Evolutionary conservation across 2,888 invertebrate genomes (phyloP), one percentile per base, ranked within the genome.

Genomic region (Margaritifera margaritifera): DNA sequence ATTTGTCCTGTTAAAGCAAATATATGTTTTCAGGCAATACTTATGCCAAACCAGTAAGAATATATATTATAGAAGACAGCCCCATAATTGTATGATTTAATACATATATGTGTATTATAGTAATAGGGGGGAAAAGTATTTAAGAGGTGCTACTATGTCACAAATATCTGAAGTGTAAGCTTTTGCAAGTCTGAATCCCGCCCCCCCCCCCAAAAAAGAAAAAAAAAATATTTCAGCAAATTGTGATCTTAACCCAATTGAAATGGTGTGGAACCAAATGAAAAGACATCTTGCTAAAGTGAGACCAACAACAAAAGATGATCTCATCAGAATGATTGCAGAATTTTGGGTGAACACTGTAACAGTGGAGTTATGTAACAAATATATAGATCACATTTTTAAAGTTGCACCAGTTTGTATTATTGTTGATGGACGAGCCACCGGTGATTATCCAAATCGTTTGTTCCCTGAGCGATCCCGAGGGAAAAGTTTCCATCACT

Each of bases 371-470:
- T 31, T 55, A 25, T 70, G 66, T 56, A 55, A 52, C 50, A 54
- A 11, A n/a, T 66, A 62, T 53, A 70, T 70, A 27, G 70, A 70
- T n/a, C 70, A 70, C 25, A 24, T 63, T 15, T 70, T 42, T 24
- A 66, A 70, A 63, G 70, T 70, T 6, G 66, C 56, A 19, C 66
- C 66, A 53, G 55, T 70, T 4, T 66, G 70, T 64, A 56, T 71
- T 66, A 27, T 70, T 6, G 20, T 31, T 5, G 31, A 57, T 15
- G 70, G 66, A 51, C 4, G 25, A 27, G 65, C 65, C 8, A 66
- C 66, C 24, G 66, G 53, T 2, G 56, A 66, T 25, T 25, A 66
- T 15, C 66, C 64, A 42, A 54, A 63, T 4, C 57, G 27, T 20
- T 18, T 66, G 31, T 70, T 63, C 20, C 53, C 22, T 19, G 64